phyloP scores from a whole-genome alignment of 2,797 vertebrate species.

The Protonibea diacanthus region DNA sequence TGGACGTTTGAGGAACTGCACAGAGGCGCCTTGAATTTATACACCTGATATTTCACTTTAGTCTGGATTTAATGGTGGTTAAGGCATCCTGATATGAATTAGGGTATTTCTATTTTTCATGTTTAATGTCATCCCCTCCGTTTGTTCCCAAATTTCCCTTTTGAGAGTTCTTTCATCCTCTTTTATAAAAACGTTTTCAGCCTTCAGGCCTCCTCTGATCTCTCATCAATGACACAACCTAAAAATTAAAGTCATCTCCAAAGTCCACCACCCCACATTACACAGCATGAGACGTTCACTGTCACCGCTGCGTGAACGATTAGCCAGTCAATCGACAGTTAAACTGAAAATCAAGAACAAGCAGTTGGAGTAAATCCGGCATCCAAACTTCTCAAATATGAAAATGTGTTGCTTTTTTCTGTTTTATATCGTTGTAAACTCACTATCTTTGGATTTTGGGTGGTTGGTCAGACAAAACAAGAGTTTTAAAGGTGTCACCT shows the following conservation, averaged over 20 bases:
- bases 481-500: not conserved
- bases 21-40: not conserved
- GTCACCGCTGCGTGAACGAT: not conserved
- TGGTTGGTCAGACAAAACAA: not conserved
- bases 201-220: conserved; percentile 37
- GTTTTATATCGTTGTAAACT: not conserved
- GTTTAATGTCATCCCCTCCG: not conserved
- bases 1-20: too few relatives aligned
- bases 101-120: not conserved
- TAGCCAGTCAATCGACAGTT: too few relatives aligned
- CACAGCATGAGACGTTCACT: not conserved
- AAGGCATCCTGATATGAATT: not conserved
- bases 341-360: not conserved
- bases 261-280: not conserved
- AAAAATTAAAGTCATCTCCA: conserved; percentile 9
- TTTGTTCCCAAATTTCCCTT: conserved; percentile 1
- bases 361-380: too few relatives aligned
- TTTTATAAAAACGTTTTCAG: conserved; percentile 11
- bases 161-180: not conserved
- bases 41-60: not conserved
- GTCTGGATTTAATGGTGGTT: not conserved
- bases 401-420: not conserved
- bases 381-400: not conserved
- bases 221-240: conserved; percentile 30
- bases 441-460: not conserved